Percentiles rank a stretch among this genome's conserved stretches.
phyloP scores from a whole-genome alignment of 2,113 vertebrate genomes.

The Scytalopus superciliaris region DNA sequence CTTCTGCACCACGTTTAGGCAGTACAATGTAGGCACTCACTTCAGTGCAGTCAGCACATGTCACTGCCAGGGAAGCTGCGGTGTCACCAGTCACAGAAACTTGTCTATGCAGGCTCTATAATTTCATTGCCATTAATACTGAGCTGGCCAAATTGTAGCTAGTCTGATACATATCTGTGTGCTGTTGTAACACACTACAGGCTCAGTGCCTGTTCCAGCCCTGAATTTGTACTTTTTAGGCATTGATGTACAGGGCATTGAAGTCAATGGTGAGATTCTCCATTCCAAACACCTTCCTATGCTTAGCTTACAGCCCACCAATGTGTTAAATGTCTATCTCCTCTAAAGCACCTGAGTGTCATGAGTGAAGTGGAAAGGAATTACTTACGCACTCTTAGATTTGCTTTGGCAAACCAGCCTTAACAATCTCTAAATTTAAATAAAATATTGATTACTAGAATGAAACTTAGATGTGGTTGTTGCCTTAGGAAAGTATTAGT shows the following conservation, averaged over 20 bases:
- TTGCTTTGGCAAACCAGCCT: background rate
- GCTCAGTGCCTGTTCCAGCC: background rate
- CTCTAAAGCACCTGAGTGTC: background rate
- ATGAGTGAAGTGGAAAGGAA: background rate
- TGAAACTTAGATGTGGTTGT: background rate
- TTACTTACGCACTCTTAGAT: background rate
- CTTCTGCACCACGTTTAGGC: rapidly evolving
- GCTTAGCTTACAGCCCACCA: background rate
- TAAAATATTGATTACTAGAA: background rate
- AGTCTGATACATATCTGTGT: rapidly evolving
- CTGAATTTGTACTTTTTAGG: background rate
- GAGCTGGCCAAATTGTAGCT: background rate
- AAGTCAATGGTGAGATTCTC: background rate
- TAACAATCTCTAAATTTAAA: background rate
- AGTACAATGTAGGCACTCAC: rapidly evolving
- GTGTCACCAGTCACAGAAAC: background rate
- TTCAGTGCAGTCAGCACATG: rapidly evolving
- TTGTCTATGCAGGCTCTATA: background rate
- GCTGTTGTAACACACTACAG: background rate
- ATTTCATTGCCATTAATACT: background rate
- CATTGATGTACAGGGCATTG: background rate
- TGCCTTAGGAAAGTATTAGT: background rate
- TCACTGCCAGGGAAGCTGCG: background rate
- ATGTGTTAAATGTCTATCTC: background rate
- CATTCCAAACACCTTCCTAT: background rate